Base-by-base conservation (phyloP, 2,113 vertebrate genomes). In the Podiceps cristatus region DNA sequence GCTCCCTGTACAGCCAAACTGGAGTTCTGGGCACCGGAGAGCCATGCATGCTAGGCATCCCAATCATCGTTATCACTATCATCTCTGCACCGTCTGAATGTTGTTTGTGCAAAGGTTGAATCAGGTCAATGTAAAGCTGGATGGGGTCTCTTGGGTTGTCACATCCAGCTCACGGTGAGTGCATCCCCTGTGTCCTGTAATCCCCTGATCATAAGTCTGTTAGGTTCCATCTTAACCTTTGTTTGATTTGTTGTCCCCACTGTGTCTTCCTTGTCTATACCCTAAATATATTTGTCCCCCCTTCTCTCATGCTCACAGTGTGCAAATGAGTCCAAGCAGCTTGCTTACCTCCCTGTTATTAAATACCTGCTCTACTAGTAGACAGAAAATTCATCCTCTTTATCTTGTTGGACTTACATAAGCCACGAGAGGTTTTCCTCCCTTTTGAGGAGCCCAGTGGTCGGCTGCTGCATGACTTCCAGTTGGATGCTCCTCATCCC, bases 11-110 rank as follows among this genome's bases (percentile, higher is more conserved):
- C 3, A 53, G 13, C 22, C 4, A 23, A 47, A 80, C 47, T 4
- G 66, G 28, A 80, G 7, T 18, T 49, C 17, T 33, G 18, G 11
- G 31, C 35, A 18, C 7, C 0, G 4, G 8, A 56, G 18, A 55
- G 10, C 37, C 7, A 6, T 50, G 69, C 12, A 33, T 1, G 1
- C 29, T 23, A 3, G 40, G 31, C 10, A 18, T 33, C 11, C 42
- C 52, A 13, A 12, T 6, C 18, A 15, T 13, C 0, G 0, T 49
- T 35, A 5, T n/a, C 2, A 1, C 9, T 28, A 6, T 31, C 16
- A 24, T 20, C 20, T 62, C 52, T 72, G 11, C 60, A 9, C 44
- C 44, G 4, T 22, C 15, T 11, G 44, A 81, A 23, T 11, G 23
- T 10, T 33, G 12, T 75, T 94, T 96, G n/a, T 16, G 11, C 5